phyloP scores from a whole-genome alignment of 1,140 invertebrate genomes.

The Eupeodes corollae region DNA sequence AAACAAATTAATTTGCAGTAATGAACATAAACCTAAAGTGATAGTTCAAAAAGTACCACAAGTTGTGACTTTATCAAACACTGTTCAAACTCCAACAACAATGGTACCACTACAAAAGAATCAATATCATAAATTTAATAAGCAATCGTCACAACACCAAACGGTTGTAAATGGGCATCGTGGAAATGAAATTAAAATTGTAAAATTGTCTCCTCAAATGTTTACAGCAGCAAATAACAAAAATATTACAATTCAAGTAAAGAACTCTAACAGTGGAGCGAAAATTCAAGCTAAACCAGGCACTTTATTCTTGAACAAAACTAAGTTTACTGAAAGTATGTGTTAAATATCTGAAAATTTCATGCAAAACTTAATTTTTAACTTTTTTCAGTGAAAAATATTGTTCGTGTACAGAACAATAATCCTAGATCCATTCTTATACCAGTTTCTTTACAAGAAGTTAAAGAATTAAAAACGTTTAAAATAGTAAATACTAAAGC shows the following conservation, averaged over 20 bases:
- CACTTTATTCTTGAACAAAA: slow-evolving; percentile 6
- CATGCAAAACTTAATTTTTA: neutral
- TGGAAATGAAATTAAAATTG: slow-evolving; percentile 3
- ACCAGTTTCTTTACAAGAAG: slow-evolving; percentile 53
- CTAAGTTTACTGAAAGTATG: slow-evolving; percentile 31
- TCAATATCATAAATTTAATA: neutral
- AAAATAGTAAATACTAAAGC: slow-evolving; percentile 51
- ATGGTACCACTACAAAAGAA: no score
- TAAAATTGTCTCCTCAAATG: slow-evolving; percentile 1
- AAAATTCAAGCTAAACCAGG: slow-evolving; percentile 2
- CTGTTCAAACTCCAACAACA: no score
- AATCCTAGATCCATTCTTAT: slow-evolving; percentile 53
- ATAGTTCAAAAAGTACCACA: slow-evolving; percentile 1
- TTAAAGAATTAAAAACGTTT: slow-evolving; percentile 55
- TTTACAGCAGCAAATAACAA: neutral
- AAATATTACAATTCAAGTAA: slow-evolving; percentile 3
- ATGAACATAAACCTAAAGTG: neutral
- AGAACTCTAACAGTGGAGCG: neutral
- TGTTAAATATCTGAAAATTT: neutral
- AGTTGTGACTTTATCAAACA: neutral
- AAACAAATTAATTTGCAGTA: neutral
- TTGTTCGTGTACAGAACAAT: slow-evolving; percentile 7
- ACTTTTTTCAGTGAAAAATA: slow-evolving; percentile 1
- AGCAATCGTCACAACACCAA: neutral
- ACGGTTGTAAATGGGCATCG: neutral